A percentile compares a stretch with the other conserved stretches of the same genome.
phyloP scores from a whole-genome alignment of 2,113 vertebrate species.

The Sebastes schlegelii region DNA sequence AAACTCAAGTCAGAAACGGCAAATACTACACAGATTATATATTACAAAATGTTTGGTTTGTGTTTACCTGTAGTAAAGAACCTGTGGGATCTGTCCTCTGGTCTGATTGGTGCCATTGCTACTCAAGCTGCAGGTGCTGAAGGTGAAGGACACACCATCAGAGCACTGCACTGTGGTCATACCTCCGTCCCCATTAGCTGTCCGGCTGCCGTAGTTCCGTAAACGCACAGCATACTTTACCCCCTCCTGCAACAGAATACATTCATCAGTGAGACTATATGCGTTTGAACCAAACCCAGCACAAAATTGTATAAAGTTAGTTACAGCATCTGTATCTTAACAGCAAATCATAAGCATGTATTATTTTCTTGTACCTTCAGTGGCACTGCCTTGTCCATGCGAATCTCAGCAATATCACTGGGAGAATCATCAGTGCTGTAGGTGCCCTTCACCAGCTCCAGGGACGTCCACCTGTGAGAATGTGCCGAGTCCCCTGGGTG shows the following conservation, averaged over 20 bases:
- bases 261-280: not conserved
- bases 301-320: not conserved
- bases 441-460: constrained; percentile 97
- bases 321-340: not conserved
- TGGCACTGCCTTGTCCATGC: constrained; percentile 96
- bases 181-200: constrained; percentile 98
- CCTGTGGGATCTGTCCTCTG: constrained; percentile 96
- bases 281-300: not conserved
- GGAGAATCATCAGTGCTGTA: constrained; percentile 98
- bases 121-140: constrained; percentile 97
- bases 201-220: constrained; percentile 97
- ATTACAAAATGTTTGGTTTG: not conserved
- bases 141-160: constrained; percentile 95
- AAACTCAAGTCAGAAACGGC: not conserved
- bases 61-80: constrained; percentile 95
- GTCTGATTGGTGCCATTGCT: constrained; percentile 99
- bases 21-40: not conserved
- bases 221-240: constrained; percentile 97
- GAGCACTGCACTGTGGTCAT: constrained; percentile 98
- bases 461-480: constrained; percentile 97
- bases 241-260: constrained; percentile 86
- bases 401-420: constrained; percentile 97
- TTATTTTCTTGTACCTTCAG: constrained; percentile 88
- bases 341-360: not conserved
- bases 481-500: constrained; percentile 95